A percentile compares a stretch with the other conserved stretches of the same genome.
Conservation (phyloP, 2,888 invertebrate species). For the Adineta ricciae region DNA sequence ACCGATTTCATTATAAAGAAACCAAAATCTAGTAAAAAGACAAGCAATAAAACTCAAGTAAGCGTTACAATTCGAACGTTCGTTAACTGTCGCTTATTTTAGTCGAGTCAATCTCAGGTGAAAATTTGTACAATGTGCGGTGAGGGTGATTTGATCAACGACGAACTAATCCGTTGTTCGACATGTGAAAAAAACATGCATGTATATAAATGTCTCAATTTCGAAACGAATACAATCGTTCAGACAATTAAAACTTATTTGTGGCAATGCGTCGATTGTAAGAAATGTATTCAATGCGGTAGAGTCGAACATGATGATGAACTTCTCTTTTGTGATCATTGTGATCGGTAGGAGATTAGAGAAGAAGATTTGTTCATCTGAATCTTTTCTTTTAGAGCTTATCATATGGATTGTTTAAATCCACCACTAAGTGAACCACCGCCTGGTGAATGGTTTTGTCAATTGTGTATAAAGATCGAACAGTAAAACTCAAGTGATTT, state of each 20-base stretch:
- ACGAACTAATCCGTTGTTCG: neutral
- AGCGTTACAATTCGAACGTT: no score
- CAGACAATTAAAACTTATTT: neutral
- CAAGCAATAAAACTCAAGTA: neutral
- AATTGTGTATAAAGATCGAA: neutral
- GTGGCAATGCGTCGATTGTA: slow-evolving; percentile 13
- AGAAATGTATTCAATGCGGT: neutral
- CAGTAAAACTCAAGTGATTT: neutral
- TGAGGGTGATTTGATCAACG: neutral
- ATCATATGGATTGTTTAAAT: slow-evolving; percentile 9
- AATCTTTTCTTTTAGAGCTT: neutral
- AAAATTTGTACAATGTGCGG: neutral
- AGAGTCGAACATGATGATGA: neutral
- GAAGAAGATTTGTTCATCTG: neutral
- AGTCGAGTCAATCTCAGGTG: neutral
- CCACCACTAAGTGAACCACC: slow-evolving; percentile 2
- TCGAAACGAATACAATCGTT: neutral
- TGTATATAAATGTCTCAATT: slow-evolving; percentile 6
- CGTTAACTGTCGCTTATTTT: no score
- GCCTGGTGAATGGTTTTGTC: neutral
- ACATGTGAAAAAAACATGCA: neutral
- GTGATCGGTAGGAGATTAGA: neutral
- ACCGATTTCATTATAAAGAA: neutral
- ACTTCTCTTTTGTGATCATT: neutral
- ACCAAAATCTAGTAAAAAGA: neutral